Base-by-base conservation (phyloP, 2,888 invertebrate genomes). In the Protonemura montana region DNA sequence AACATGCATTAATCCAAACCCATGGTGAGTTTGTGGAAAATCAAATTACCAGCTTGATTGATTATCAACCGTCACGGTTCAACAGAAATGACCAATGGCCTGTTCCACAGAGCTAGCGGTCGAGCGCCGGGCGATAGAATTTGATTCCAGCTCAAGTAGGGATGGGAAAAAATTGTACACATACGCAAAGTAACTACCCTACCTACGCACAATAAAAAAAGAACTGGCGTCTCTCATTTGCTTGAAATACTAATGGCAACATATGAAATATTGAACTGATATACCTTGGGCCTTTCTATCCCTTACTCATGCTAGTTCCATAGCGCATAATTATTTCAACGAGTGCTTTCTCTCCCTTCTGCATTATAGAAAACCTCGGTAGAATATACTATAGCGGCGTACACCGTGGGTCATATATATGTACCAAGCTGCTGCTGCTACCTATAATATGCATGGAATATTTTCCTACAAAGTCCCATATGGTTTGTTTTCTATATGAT, bases 21-120 rank as follows among this genome's bases (percentile, higher is more conserved):
- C 35, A 26, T 30, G 82, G 30, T n/a, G 28, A 42, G 35, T 82
- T 42, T 42, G 82, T 87, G 87, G 85, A 87, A 87, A 87, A 87
- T 87, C 87, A 88, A 87, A 88, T 88, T 88, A 88, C 86, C 86
- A 87, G 87, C 87, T 88, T 87, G 86, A 89, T 89, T 88, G 88
- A 88, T 88, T 88, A 88, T 41, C 87, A 87, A 87, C 86, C 87
- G 87, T 88, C 87, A 88, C 86, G 88, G 87, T 84, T 87, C 87
- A 88, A 85, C 80, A 85, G 87, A 28, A 87, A 87, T 87, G 87
- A 87, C 88, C 88, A 88, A 88, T 89, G 89, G 88, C 88, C 59
- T 59, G 59, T 1, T 59, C 2, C 59, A 88, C 88, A 87, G 35
- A 10, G 35, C 35, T 35, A 10, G 35, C 35, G 35, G 5, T 87